These are phyloP conservation scores for Stenolophus ochropezus DNA, from an alignment of 2,888 invertebrate genomes.

Conservation along the genomic window DNA sequence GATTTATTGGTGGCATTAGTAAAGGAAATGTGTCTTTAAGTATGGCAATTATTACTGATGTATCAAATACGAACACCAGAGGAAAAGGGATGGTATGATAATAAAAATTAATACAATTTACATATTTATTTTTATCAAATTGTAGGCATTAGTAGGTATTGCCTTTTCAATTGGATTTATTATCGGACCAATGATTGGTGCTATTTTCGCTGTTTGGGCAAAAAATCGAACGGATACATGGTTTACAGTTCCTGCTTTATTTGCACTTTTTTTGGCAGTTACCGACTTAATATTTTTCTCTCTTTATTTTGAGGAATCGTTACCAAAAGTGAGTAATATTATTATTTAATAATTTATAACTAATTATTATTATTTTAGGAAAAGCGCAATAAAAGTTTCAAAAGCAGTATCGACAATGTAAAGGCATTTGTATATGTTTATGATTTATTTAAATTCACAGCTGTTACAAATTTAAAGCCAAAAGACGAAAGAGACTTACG, in stretches of 20 bases:
- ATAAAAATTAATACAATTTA: slow-evolving; percentile 40
- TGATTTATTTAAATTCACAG: slow-evolving; percentile 78
- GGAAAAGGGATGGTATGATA: slow-evolving; percentile 92
- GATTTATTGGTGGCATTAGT: slow-evolving; percentile 95
- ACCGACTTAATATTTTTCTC: slow-evolving; percentile 86
- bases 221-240: slow-evolving; percentile 80
- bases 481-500: slow-evolving; percentile 81
- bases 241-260: slow-evolving; percentile 88
- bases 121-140: slow-evolving; percentile 64
- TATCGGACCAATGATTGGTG: slow-evolving; percentile 95
- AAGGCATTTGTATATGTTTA: slow-evolving; percentile 69
- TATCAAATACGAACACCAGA: slow-evolving; percentile 87
- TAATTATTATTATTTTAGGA: slow-evolving; percentile 74
- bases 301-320: slow-evolving; percentile 87
- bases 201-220: slow-evolving; percentile 85
- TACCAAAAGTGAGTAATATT: slow-evolving; percentile 78
- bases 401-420: slow-evolving; percentile 73
- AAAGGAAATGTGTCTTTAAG: slow-evolving; percentile 97
- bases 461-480: slow-evolving; percentile 79
- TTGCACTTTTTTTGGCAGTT: slow-evolving; percentile 83
- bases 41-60: slow-evolving; percentile 96
- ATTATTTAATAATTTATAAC: slow-evolving; percentile 51
- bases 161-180: slow-evolving; percentile 99
- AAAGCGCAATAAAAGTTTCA: slow-evolving; percentile 82
- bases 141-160: slow-evolving; percentile 95